These are phyloP conservation scores for Miichthys miiuy DNA, from an alignment of 2,797 vertebrate species.

Conservation along the genomic window DNA sequence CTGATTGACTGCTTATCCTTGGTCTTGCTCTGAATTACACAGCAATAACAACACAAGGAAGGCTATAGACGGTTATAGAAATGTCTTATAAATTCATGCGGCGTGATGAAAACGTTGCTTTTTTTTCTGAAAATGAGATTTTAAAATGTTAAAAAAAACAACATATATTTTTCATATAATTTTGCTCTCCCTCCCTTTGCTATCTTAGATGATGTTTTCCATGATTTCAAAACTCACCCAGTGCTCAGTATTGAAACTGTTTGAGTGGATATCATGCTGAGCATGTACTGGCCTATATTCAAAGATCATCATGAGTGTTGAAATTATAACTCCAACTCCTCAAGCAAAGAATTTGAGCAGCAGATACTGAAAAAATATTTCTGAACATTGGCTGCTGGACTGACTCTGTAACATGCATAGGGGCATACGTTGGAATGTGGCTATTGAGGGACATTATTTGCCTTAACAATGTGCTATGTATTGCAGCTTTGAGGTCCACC, in stretches of 20 bases:
- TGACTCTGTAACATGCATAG: conserved; percentile 31
- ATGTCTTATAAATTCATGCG: background rate
- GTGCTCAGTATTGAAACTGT: conserved; percentile 53
- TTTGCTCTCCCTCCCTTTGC: conserved; percentile 18
- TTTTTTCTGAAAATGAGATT: conserved; percentile 29
- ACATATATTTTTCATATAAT: background rate
- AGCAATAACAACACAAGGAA: conserved; percentile 36
- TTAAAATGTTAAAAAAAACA: conserved; percentile 4
- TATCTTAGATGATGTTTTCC: conserved; percentile 44
- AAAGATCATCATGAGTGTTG: conserved; percentile 71
- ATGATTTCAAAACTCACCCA: conserved; percentile 52
- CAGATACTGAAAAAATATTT: conserved; percentile 51
- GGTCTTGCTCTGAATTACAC: conserved; percentile 42
- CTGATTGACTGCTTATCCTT: conserved; percentile 38
- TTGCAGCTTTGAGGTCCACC: conserved; percentile 27
- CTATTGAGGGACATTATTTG: conserved; percentile 31
- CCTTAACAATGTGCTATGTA: conserved; percentile 43
- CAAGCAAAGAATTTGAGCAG: conserved; percentile 59
- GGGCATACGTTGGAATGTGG: conserved; percentile 40
- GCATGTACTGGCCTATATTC: conserved; percentile 58
- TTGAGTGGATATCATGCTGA: conserved; percentile 65
- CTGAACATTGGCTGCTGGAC: conserved; percentile 29
- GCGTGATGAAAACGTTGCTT: background rate
- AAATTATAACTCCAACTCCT: conserved; percentile 71
- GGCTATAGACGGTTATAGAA: background rate